phyloP scores from a whole-genome alignment of 2,797 vertebrate genomes.

The Poecilia velifera region DNA sequence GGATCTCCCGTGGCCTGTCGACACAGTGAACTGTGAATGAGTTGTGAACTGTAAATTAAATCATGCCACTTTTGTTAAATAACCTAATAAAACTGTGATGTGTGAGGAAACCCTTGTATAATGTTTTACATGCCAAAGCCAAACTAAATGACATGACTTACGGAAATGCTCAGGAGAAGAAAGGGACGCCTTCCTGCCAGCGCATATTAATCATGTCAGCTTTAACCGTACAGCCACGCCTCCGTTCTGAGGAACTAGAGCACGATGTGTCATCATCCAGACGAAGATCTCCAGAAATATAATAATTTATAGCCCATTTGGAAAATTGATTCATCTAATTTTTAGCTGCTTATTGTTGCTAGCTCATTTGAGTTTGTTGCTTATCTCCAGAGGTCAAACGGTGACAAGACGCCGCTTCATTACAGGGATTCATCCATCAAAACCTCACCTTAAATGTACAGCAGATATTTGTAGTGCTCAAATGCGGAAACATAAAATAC shows the following conservation, averaged over 20 bases:
- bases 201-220: not conserved
- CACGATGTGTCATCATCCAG: not conserved
- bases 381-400: not conserved
- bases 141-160: not conserved
- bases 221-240: not conserved
- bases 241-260: not conserved
- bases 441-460: not conserved
- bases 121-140: not conserved
- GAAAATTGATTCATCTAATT: not conserved
- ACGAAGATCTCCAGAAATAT: not conserved
- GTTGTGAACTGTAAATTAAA: conserved; percentile 35
- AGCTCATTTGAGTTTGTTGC: not conserved
- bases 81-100: conserved; percentile 35
- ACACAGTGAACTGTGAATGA: conserved; percentile 40
- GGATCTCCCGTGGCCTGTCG: conserved; percentile 47
- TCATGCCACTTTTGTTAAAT: conserved; percentile 46
- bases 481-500: not conserved
- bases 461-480: not conserved
- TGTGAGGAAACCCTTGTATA: conserved; percentile 7
- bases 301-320: not conserved
- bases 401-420: not conserved
- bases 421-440: not conserved
- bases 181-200: not conserved
- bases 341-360: not conserved
- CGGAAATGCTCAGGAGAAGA: not conserved